Evolutionary conservation across 2,113 vertebrate genomes (phyloP).

Genomic region (Scatophagus argus): DNA sequence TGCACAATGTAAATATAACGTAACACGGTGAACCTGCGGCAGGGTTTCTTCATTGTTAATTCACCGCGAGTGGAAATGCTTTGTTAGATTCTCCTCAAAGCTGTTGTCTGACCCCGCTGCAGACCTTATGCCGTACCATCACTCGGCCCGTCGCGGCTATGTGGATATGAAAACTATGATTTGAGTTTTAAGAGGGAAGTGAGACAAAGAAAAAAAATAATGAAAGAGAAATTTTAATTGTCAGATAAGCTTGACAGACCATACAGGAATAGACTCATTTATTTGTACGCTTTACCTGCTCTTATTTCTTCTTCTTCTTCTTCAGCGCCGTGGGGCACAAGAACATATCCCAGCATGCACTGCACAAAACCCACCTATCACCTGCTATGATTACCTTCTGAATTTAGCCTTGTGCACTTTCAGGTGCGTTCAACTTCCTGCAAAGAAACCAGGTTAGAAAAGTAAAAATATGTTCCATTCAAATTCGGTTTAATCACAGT

Average conservation of each 20-base stretch:
- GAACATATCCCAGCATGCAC: conserved; percentile 2
- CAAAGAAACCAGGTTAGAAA: conserved; percentile 38
- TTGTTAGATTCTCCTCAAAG: too few species aligned
- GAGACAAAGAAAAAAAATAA: background rate
- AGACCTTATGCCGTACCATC: too few species aligned
- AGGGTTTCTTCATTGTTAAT: too few species aligned
- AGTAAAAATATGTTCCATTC: conserved; percentile 34
- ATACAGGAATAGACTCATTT: background rate
- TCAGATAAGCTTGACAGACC: background rate
- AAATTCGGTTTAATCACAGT: conserved; percentile 59
- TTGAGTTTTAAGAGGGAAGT: background rate
- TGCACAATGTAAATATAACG: too few species aligned
- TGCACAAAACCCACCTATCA: background rate
- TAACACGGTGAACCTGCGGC: too few species aligned
- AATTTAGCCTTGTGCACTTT: background rate
- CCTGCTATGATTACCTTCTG: background rate
- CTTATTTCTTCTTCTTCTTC: background rate
- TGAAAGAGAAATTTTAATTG: background rate
- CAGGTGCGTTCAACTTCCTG: conserved; percentile 16
- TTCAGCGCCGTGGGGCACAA: background rate
- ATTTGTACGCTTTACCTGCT: background rate
- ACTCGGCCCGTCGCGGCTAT: background rate
- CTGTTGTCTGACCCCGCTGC: too few species aligned
- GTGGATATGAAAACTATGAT: background rate
- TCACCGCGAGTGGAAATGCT: too few species aligned